Evolutionary conservation across 2,797 vertebrate species (phyloP), one percentile per base, ranked within the genome.

Genomic region (Xenops minutus): DNA sequence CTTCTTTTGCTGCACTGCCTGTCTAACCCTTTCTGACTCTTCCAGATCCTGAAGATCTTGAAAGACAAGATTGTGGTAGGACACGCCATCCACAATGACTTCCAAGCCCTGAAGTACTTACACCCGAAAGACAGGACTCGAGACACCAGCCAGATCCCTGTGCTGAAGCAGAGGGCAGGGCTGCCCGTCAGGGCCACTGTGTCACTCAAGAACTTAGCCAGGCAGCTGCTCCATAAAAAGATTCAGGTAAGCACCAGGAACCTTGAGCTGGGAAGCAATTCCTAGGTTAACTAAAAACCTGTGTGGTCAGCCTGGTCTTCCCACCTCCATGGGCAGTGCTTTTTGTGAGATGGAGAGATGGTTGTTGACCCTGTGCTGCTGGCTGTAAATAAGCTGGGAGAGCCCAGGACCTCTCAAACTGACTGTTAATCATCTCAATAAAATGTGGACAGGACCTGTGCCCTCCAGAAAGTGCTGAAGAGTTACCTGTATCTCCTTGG

Each of bases 21-120:
- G 22, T 41, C 52, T 89, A 56, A 92, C 43, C n/a, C 4, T 49
- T 34, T 77, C 56, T 73, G 37, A 52, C 12, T 55, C 37, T 73
- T 96, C 20, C 94, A 99, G 99, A 98, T 99, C 93, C 79, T 98
- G 41, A 93, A 97, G 55, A 98, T 99, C 73, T 97, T 99, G 61
- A 97, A 98, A 93, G 98, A 98, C 68, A 99, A 99, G 96, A 97
- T 99, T 67, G 98, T 99, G 29, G 98, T 99, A 56, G 99, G 99
- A 6, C 99, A 99, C 6, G 98, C 99, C 1, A 39, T 99, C 67
- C 98, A 98, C 92, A 98, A 99, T 1, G 99, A 99, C 97, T 99
- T 99, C 90, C 97, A 94, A 80, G 99, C 86, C 20, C 91, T 99
- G 93, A 98, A 98, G 89, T 97, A 99, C 51, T 63, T 95, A 34